Base-by-base conservation (phyloP, 2,888 invertebrate genomes). In the Lycophotia porphyrea region DNA sequence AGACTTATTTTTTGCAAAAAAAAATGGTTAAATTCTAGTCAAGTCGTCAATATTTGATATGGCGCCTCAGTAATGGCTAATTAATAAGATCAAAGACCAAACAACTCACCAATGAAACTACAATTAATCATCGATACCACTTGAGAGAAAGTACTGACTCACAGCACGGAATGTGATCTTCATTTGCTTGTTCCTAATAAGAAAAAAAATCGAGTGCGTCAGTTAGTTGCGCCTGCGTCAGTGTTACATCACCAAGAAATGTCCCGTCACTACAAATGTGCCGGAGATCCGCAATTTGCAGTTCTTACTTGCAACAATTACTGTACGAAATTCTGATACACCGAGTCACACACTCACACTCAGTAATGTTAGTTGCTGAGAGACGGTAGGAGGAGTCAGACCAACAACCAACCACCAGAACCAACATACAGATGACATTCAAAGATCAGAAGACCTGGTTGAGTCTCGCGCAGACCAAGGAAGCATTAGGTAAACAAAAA, bases 141-240 rank as follows among this genome's bases (percentile, higher is more conserved):
- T 78, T 74, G 72, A 83, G 87, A 79, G 87, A 86, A 87, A 87
- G 87, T 87, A 84, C 77, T 80, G 86, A 83, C 79, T 84, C 85
- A 87, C 71, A 73, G 60, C 70, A 76, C 67, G 87, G 91, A 88
- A 90, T 90, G 89, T 90, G 91, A 92, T 91, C 90, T 91, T 91
- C 91, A 90, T 91, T 90, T 91, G 87, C 88, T 89, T 90, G 89
- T 83, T 86, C 66, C 36, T 75, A 83, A 80, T 83, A 91, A 91
- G 89, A 93, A 91, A 91, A 90, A 87, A 87, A 85, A 86, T 85
- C 88, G 90, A 90, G 91, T 93, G 92, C 87, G 93, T 93, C 91
- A 92, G 64, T 80, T 64, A 89, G 85, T 90, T 88, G 89, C 88
- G 87, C 89, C 88, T 90, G 89, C 92, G 92, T 92, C 92, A 91